These are phyloP conservation scores for Acronicta alni DNA, from an alignment of 2,888 invertebrate genomes.

Conservation along the genomic window DNA sequence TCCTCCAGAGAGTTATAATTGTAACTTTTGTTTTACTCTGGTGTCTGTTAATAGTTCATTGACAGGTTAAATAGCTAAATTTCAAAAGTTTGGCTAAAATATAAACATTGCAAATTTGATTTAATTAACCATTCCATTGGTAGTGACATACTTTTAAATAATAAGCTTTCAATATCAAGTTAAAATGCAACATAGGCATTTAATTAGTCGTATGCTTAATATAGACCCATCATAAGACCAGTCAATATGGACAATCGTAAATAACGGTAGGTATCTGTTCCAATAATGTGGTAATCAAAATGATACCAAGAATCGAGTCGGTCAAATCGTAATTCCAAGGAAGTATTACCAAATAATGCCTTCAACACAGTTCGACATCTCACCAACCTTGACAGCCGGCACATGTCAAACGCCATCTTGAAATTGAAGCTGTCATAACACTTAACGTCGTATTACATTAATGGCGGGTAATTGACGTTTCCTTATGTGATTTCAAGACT, in stretches of 20 bases:
- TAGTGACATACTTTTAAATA: background rate
- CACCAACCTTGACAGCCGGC: conserved; percentile 58
- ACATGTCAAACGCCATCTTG: conserved; percentile 57
- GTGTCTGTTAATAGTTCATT: too few species aligned
- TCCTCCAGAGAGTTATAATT: too few species aligned
- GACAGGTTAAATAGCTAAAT: too few species aligned
- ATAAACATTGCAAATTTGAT: too few species aligned
- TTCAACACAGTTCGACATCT: conserved; percentile 36
- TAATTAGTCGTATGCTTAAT: too few species aligned
- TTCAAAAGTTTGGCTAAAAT: too few species aligned
- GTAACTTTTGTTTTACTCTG: too few species aligned
- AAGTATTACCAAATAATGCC: conserved; percentile 29
- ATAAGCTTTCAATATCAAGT: too few species aligned
- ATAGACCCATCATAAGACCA: background rate
- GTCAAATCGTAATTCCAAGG: conserved; percentile 14
- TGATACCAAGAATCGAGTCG: conserved; percentile 22
- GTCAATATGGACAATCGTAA: background rate
- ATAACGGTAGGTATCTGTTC: conserved; percentile 5
- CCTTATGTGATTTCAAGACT: conserved; percentile 33
- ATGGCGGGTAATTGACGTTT: conserved; percentile 43
- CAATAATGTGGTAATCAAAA: conserved; percentile 9
- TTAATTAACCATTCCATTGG: background rate
- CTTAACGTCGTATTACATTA: conserved; percentile 41
- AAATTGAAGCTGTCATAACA: conserved; percentile 53
- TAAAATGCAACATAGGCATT: too few species aligned